These are phyloP conservation scores for Hirtodrosophila confusa DNA, from an alignment of 2,888 invertebrate genomes.

Conservation along the genomic window DNA sequence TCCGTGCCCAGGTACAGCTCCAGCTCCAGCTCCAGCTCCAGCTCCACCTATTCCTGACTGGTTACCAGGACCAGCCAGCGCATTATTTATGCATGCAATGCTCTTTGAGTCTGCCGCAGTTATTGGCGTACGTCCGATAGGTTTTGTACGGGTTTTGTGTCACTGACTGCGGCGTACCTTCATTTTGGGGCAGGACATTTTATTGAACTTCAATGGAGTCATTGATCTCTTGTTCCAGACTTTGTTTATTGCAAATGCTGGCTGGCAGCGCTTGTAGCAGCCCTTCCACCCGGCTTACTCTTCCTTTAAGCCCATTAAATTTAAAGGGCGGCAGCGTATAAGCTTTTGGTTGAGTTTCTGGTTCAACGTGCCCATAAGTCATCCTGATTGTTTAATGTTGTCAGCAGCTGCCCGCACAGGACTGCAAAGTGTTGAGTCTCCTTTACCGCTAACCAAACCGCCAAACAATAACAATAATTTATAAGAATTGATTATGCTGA, in stretches of 20 bases:
- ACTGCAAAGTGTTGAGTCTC: constrained; percentile 1
- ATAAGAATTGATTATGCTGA: constrained; percentile 79
- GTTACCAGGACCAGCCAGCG: constrained; percentile 33
- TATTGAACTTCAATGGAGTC: constrained; percentile 74
- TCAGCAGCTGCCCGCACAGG: constrained; percentile 59
- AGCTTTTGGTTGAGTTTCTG: constrained; percentile 25
- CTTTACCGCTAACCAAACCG: constrained; percentile 33
- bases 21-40: constrained; percentile 10
- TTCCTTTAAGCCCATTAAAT: constrained; percentile 50
- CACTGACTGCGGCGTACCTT: constrained; percentile 46
- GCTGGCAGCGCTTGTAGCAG: constrained; percentile 1
- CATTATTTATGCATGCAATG: constrained; percentile 78
- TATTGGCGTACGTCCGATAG: constrained; percentile 61
- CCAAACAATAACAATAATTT: constrained; percentile 75
- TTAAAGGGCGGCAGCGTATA: constrained; percentile 36
- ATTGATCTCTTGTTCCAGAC: constrained; percentile 72
- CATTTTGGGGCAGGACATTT: constrained; percentile 53
- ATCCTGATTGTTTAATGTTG: constrained; percentile 71
- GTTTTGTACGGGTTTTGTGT: constrained; percentile 35
- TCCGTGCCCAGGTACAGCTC: constrained; percentile 2
- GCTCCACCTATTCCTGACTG: constrained; percentile 7
- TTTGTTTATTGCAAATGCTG: constrained; percentile 57
- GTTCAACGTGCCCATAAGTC: constrained; percentile 69
- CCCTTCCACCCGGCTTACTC: background rate
- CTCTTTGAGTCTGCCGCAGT: constrained; percentile 77